phyloP scores from a whole-genome alignment of 2,113 vertebrate genomes.

The Microcebus lehilahytsara region DNA sequence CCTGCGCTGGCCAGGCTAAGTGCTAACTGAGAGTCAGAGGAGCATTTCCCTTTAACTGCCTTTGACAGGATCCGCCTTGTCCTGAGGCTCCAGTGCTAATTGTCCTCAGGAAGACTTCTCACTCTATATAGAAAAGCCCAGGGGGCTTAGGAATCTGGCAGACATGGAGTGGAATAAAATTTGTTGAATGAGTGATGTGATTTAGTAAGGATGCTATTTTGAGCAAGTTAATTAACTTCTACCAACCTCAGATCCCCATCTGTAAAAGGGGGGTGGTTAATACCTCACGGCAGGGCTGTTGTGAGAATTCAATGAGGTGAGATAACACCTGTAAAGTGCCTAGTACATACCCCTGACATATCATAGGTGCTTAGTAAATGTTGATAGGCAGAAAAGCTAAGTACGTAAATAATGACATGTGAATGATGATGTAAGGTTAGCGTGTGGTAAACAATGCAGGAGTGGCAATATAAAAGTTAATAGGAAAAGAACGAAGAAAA shows the following conservation, averaged over 20 bases:
- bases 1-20: neutral
- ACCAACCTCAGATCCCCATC: neutral
- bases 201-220: neutral
- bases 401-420: neutral
- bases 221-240: conserved; percentile 43
- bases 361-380: neutral
- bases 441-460: neutral
- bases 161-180: conserved; percentile 14
- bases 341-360: neutral
- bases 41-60: neutral
- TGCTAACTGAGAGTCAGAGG: neutral
- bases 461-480: neutral
- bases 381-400: neutral
- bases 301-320: neutral
- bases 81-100: conserved; percentile 6
- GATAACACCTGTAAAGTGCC: neutral
- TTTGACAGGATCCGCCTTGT: neutral
- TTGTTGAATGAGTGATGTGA: neutral
- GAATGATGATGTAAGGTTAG: neutral
- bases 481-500: neutral
- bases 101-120: conserved; percentile 11
- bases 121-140: neutral
- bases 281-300: neutral
- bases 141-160: neutral
- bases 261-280: neutral